A percentile compares a stretch with the other conserved stretches of the same genome.
Conservation (phyloP, 2,113 vertebrate species). For the Anguilla rostrata region DNA sequence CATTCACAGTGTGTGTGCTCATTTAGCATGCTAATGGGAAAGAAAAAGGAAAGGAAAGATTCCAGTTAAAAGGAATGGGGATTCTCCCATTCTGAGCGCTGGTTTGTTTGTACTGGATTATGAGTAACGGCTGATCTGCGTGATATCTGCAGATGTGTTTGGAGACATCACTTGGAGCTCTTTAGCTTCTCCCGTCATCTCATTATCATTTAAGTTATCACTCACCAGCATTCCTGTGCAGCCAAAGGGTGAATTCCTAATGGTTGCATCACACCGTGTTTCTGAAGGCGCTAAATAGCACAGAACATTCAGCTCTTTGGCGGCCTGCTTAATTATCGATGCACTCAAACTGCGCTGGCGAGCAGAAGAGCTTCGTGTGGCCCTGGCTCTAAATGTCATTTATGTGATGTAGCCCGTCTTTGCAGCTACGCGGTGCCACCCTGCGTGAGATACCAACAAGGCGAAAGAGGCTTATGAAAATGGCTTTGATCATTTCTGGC, state of each 20-base stretch:
- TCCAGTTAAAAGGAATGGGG: background rate
- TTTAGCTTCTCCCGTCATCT: background rate
- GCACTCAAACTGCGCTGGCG: background rate
- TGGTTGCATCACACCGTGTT: background rate
- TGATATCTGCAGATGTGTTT: background rate
- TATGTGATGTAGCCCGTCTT: slow-evolving; percentile 64
- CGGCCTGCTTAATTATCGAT: background rate
- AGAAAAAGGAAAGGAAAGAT: background rate
- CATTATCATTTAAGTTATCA: background rate
- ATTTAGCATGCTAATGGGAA: background rate
- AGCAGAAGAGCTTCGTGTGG: slow-evolving; percentile 37
- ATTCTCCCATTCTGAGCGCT: background rate
- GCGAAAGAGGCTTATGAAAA: slow-evolving; percentile 62
- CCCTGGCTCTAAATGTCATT: slow-evolving; percentile 48
- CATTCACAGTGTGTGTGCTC: background rate
- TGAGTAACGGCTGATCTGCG: background rate
- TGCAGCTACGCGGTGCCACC: slow-evolving; percentile 62
- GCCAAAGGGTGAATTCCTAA: background rate
- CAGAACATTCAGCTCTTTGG: background rate
- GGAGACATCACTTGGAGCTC: background rate
- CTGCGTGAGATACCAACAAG: slow-evolving; percentile 52
- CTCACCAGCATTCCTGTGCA: background rate
- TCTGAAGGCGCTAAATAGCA: background rate
- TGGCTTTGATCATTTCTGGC: slow-evolving; percentile 63
- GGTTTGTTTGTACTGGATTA: background rate